Evolutionary conservation across 53 echinoderm and acorn worm species (phyloP), one percentile per base, ranked within the genome.

Genomic region (Apostichopus leukothele): DNA sequence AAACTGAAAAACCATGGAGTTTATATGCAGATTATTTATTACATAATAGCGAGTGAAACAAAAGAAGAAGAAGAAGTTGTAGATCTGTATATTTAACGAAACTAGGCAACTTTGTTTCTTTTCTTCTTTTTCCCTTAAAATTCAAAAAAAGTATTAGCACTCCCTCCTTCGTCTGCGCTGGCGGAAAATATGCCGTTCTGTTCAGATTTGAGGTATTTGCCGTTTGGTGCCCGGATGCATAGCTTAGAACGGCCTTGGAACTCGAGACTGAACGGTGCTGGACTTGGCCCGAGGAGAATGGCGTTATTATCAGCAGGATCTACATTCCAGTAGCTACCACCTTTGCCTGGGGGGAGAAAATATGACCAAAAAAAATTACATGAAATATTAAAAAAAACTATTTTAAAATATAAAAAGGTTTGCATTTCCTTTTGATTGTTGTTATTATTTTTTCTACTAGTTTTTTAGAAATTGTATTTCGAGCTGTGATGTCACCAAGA

Each of bases 171-270:
- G 26, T 85, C 89, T 76, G 89, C 89, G 6, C 89, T 88, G 7
- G 91, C 91, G 6, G 91, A 73, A 60, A 94, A 89, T 53, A 90
- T 90, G n/a, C 94, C 94, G 10, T 94, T 92, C 51, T 92, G 90
- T 81, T 92, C 90, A 21, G 92, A 92, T 23, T 90, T 89, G 60
- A 94, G 87, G 53, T 92, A 92, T 61, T 90, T 92, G 20, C 92
- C 92, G 81, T 92, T 94, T 55, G 89, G 90, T 87, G 89, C 92
- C 1, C 94, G 92, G 89, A 94, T 90, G 53, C 89, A 86, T 66
- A 92, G 87, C 16, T 90, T 92, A 4, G 94, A 92, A 57, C 78
- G 50, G 53, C 88, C 88, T 20, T 90, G 39, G 51, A 92, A 94
- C 89, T 94, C 94, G 75, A 94, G 83, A 51, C 89, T 94, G 89